phyloP scores from a whole-genome alignment of 2,797 vertebrate species.

The Malacoraja senta region DNA sequence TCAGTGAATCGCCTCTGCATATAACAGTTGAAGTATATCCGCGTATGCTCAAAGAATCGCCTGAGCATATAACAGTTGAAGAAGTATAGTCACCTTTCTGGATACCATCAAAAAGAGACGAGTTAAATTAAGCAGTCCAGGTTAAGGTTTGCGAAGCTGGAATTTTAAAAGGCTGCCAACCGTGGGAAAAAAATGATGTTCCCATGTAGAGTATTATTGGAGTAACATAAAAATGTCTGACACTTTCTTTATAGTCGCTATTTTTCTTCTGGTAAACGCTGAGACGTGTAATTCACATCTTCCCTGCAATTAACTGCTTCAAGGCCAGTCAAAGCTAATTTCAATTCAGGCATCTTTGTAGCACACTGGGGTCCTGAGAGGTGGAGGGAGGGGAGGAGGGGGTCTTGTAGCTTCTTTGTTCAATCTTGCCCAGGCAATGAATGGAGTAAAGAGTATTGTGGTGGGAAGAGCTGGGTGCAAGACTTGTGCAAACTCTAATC shows the following conservation, averaged over 20 bases:
- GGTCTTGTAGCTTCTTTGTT: slow-evolving; percentile 35
- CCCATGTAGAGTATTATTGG: background rate
- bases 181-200: background rate
- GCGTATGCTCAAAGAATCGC: too few relatives aligned
- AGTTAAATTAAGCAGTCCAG: background rate
- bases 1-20: too few relatives aligned
- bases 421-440: slow-evolving; percentile 30
- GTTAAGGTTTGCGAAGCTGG: background rate
- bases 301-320: background rate
- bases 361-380: slow-evolving; percentile 30
- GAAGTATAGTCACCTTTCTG: background rate
- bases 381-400: background rate
- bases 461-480: background rate
- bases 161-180: background rate
- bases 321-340: background rate
- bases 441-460: slow-evolving; percentile 1
- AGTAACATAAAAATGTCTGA: background rate
- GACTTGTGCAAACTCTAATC: background rate
- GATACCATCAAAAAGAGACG: background rate
- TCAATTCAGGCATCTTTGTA: slow-evolving; percentile 30
- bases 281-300: background rate
- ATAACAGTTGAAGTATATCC: too few relatives aligned
- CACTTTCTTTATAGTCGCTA: background rate
- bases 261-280: background rate
- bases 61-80: background rate